These are phyloP conservation scores for Mionectes olivaceus DNA, from an alignment of 2,797 vertebrate genomes.

Conservation along the genomic window DNA sequence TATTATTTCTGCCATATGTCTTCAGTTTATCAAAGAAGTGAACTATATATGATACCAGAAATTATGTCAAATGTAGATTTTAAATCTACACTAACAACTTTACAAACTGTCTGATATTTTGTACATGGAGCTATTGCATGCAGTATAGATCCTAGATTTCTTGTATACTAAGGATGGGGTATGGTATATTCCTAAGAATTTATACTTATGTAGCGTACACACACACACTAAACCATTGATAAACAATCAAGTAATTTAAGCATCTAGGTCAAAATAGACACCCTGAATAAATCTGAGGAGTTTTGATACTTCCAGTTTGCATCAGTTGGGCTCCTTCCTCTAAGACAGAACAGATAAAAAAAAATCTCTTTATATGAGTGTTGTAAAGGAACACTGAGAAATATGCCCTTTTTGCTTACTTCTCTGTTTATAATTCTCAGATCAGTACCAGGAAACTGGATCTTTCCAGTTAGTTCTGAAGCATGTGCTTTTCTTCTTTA, in stretches of 20 bases:
- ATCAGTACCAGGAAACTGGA: not conserved
- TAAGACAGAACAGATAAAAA: not conserved
- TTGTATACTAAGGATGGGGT: not conserved
- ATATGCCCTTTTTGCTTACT: not conserved
- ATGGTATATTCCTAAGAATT: not conserved
- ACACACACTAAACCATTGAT: not conserved
- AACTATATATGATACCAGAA: not conserved
- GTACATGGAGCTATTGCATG: not conserved
- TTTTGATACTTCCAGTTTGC: not conserved
- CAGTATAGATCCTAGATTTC: not conserved
- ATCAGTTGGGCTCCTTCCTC: not conserved
- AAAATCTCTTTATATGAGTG: not conserved
- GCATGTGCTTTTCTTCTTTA: not conserved
- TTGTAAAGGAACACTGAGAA: not conserved
- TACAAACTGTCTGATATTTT: not conserved
- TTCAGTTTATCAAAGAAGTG: not conserved
- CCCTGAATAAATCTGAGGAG: not conserved
- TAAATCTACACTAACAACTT: not conserved
- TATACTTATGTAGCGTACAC: not conserved
- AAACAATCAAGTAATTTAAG: not conserved
- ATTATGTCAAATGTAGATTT: not conserved
- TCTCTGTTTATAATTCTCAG: not conserved
- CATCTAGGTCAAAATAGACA: not conserved
- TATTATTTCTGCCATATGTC: not conserved
- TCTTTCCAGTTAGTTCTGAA: not conserved